Evolutionary conservation across 2,113 vertebrate genomes (phyloP), one percentile per base, ranked within the genome.

Genomic region (Puma concolor): DNA sequence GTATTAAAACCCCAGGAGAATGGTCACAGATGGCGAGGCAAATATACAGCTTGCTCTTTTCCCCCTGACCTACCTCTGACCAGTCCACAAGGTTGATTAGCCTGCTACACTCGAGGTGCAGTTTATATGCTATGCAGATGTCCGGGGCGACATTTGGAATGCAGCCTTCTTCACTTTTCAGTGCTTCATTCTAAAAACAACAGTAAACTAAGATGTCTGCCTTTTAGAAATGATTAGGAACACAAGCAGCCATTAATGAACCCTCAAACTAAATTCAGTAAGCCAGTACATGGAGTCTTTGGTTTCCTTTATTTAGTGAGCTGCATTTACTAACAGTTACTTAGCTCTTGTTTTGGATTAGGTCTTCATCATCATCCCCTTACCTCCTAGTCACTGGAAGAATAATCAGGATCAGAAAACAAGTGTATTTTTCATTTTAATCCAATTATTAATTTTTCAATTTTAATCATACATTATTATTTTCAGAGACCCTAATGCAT

Each of bases 1-100:
- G 1, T 13, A 91, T n/a, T 80, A 94, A 86, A 84, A n/a, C 38
- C 84, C 4, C 60, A 60, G 31, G 91, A 89, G 96, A 63, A 38
- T 23, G 82, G 15, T 52, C 38, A n/a, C 2, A n/a, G 25, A 33
- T 21, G 7, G 7, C 29, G 67, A 86, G 86, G 84, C 15, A 88
- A 29, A 77, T 25, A 91, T 0, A 77, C 12, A 92, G 69, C 71
- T 80, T 88, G 38, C 29, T 57, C 31, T 66, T 71, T 72, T n/a
- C 13, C 48, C 69, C 21, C 5, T 14, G 2, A 98, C 99, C 41
- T 98, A 99, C 99, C 99, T 99, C 99, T 27, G 99, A 98, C 99
- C 99, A 99, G 98, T 99, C 99, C 63, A 99, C 99, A 0, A 99
- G 99, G 98, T 99, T 99, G 8, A 99, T 99, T 0, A 99, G 98